Evolutionary conservation across 2,888 invertebrate species (phyloP).

Genomic region (Catocala nupta): DNA sequence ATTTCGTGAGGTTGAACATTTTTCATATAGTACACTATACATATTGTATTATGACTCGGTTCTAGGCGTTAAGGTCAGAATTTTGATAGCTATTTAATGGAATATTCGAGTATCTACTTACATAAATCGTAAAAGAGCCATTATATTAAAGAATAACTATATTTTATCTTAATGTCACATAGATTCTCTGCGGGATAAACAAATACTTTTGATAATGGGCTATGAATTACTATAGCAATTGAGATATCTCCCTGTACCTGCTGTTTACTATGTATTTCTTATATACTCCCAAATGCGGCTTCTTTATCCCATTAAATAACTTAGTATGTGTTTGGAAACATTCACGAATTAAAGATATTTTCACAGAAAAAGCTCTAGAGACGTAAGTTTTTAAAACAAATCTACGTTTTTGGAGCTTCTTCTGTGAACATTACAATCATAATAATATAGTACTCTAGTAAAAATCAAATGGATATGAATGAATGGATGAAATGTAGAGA

Average conservation of each 20-base stretch:
- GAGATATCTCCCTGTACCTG: neutral
- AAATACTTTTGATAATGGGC: constrained; percentile 1
- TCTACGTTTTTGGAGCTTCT: too few relatives aligned
- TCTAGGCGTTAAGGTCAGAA: neutral
- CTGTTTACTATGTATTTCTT: too few relatives aligned
- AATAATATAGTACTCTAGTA: too few relatives aligned
- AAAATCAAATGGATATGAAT: too few relatives aligned
- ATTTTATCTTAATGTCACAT: neutral
- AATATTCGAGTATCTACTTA: neutral
- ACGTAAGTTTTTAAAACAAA: too few relatives aligned
- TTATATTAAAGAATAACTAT: neutral
- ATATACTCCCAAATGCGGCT: neutral
- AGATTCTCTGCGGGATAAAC: neutral
- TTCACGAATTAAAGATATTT: too few relatives aligned
- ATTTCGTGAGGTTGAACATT: constrained; percentile 1
- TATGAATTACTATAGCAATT: constrained; percentile 2
- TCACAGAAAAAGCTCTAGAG: too few relatives aligned
- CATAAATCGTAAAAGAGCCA: neutral
- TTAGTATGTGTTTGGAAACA: too few relatives aligned
- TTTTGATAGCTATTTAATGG: constrained; percentile 1
- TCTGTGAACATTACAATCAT: too few relatives aligned
- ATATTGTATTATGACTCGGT: neutral
- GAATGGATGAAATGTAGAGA: too few relatives aligned
- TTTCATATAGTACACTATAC: neutral
- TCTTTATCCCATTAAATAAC: neutral